phyloP scores from a whole-genome alignment of 1,140 invertebrate genomes.

The Drosophila fuyamai region DNA sequence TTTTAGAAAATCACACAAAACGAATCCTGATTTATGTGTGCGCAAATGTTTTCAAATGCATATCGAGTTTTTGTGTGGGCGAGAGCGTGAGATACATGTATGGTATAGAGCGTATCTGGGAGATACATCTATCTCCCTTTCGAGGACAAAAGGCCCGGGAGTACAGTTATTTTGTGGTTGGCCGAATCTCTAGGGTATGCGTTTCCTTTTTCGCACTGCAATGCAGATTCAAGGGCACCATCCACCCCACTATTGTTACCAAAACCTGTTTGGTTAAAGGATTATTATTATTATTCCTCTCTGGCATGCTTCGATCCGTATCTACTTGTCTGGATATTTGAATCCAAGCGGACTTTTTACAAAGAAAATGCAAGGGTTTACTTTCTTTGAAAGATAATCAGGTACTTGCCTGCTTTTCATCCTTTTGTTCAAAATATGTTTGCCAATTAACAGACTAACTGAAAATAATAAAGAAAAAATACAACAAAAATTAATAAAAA shows the following conservation, averaged over 20 bases:
- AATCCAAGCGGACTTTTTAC: slow-evolving; percentile 28
- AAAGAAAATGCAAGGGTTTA: background rate
- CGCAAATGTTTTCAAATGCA: slow-evolving; percentile 40
- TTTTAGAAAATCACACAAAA: slow-evolving; percentile 64
- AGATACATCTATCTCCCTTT: slow-evolving; percentile 14
- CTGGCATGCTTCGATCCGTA: background rate
- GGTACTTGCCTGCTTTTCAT: slow-evolving; percentile 21
- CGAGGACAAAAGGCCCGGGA: slow-evolving; percentile 6
- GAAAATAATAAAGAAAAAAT: slow-evolving; percentile 21
- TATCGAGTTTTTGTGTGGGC: slow-evolving; percentile 41
- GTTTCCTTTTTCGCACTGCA: slow-evolving; percentile 34
- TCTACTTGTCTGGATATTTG: slow-evolving; percentile 33
- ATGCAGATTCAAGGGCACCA: slow-evolving; percentile 46
- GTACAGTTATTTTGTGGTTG: slow-evolving; percentile 75
- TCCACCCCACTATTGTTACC: slow-evolving; percentile 23
- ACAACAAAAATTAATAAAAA: slow-evolving; percentile 14
- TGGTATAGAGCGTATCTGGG: slow-evolving; percentile 9
- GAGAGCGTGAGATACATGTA: slow-evolving; percentile 9
- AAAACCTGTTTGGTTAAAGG: slow-evolving; percentile 72
- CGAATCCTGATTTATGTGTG: slow-evolving; percentile 57
- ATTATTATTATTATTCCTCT: slow-evolving; percentile 41
- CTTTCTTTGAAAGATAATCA: background rate
- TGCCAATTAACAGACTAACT: slow-evolving; percentile 23
- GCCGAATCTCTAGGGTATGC: slow-evolving; percentile 34
- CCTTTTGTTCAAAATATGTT: slow-evolving; percentile 29